Base-by-base conservation (phyloP, 2,113 vertebrate genomes). In the Oreochromis aureus region DNA sequence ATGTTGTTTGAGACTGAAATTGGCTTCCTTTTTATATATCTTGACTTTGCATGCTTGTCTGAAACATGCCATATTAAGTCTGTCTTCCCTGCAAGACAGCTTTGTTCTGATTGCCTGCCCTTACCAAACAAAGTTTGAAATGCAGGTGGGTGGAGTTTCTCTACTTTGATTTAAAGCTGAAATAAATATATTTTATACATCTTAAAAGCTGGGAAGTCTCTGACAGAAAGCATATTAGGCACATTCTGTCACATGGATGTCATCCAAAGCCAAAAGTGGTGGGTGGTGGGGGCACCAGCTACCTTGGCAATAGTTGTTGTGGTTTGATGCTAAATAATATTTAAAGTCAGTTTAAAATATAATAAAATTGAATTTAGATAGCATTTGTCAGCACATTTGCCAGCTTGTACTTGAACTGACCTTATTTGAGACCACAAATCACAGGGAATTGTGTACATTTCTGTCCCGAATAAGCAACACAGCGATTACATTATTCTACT, bases 401-500 rank as follows among this genome's bases (percentile, higher is more conserved):
- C 58, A 69, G 63, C n/a, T 44, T 71, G n/a, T 71, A 15, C 36
- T 41, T 24, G 63, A 7, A 15, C 63, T 71, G n/a, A 71, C 12
- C 39, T 1, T 44, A 44, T 71, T 24, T 71, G 39, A 71, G n/a
- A 24, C 12, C 39, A 71, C 63, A 71, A 44, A 71, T 6, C 5
- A 10, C 1, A 73, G 22, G 8, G 22, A 73, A 27, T 46, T 73
- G 2, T 44, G 36, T 10, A 71, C 39, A 24, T 71, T 27, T 18
- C 0, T 10, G 22, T 73, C 41, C 13, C 6, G 13, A 27, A 44
- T 0, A 41, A 39, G 34, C 11, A 22, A 69, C 63, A 41, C 63
- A 22, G 63, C 7, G 3, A 39, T 69, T 69, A 7, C 34, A 12
- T 0, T 71, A 13, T 22, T 71, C 7, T n/a, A 6, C 30, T 27